These are phyloP conservation scores for Rhegmatorhina hoffmannsi DNA, from an alignment of 2,113 vertebrate species.

Conservation along the genomic window DNA sequence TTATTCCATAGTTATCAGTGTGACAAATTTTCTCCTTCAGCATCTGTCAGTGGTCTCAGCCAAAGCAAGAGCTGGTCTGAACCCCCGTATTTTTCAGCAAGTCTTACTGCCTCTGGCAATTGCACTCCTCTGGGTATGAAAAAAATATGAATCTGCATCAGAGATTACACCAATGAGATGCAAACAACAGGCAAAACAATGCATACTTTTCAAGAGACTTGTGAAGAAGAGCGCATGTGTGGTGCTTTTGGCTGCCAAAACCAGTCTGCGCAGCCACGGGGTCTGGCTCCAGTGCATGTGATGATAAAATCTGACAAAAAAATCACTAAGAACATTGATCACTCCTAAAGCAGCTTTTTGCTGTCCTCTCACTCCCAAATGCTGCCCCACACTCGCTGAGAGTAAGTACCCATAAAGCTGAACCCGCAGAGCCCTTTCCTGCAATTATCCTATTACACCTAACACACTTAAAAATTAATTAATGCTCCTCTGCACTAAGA, in stretches of 20 bases:
- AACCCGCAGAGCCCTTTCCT: neutral
- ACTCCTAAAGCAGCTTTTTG: neutral
- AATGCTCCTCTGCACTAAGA: neutral
- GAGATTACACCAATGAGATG: neutral
- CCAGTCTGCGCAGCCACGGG: fast-evolving
- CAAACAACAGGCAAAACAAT: neutral
- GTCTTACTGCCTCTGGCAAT: neutral
- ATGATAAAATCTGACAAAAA: neutral
- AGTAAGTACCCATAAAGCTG: fast-evolving
- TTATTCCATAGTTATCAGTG: neutral
- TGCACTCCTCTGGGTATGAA: neutral
- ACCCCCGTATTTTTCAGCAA: neutral
- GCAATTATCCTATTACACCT: conserved; percentile 19
- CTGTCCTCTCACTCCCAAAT: neutral
- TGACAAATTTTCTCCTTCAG: neutral
- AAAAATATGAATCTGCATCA: neutral
- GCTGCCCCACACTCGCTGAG: neutral
- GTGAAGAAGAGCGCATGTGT: fast-evolving
- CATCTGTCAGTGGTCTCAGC: neutral
- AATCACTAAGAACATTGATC: fast-evolving
- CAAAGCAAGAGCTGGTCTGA: neutral
- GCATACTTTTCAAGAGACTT: neutral
- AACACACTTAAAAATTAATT: conserved; percentile 19
- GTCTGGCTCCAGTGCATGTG: fast-evolving
- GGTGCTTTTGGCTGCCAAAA: neutral